phyloP scores from a whole-genome alignment of 30 jellyfish, hydroid and myxozoan species.

The Mastigias papua region DNA sequence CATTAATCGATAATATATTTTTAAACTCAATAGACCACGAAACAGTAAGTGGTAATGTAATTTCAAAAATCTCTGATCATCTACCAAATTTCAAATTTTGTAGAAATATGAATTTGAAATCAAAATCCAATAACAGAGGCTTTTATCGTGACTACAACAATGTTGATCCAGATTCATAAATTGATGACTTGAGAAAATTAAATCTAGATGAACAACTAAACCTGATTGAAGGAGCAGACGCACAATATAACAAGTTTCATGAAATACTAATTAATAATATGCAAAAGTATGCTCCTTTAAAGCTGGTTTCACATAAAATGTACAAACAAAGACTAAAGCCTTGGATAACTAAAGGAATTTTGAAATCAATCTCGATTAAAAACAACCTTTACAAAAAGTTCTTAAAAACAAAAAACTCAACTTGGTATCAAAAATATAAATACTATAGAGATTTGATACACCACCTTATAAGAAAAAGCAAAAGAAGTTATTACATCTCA shows the following conservation, averaged over 20 bases:
- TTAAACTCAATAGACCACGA: constrained; percentile 38
- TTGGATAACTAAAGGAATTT: constrained; percentile 70
- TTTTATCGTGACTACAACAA: constrained; percentile 46
- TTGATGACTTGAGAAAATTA: constrained; percentile 18
- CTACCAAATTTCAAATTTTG: constrained; percentile 40
- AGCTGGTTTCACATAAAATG: constrained; percentile 24
- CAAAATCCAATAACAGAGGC: constrained; percentile 4
- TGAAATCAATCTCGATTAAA: constrained; percentile 61
- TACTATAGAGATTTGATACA: constrained; percentile 34
- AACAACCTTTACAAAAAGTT: constrained; percentile 36
- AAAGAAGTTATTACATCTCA: constrained; percentile 25
- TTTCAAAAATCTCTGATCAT: constrained; percentile 45
- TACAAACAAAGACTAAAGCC: constrained; percentile 54
- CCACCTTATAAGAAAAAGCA: constrained; percentile 50
- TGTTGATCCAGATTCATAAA: constrained; percentile 12
- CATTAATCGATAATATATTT: constrained; percentile 42
- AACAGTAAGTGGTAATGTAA: constrained; percentile 32
- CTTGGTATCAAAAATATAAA: constrained; percentile 33
- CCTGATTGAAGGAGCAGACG: constrained; percentile 38
- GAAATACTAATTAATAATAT: neutral
- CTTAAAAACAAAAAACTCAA: constrained; percentile 34
- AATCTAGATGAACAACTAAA: neutral
- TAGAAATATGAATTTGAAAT: constrained; percentile 11
- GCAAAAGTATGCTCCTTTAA: constrained; percentile 57
- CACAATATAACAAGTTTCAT: constrained; percentile 41